phyloP scores from a whole-genome alignment of 2,797 vertebrate genomes.

The Adrianichthys oophorus region DNA sequence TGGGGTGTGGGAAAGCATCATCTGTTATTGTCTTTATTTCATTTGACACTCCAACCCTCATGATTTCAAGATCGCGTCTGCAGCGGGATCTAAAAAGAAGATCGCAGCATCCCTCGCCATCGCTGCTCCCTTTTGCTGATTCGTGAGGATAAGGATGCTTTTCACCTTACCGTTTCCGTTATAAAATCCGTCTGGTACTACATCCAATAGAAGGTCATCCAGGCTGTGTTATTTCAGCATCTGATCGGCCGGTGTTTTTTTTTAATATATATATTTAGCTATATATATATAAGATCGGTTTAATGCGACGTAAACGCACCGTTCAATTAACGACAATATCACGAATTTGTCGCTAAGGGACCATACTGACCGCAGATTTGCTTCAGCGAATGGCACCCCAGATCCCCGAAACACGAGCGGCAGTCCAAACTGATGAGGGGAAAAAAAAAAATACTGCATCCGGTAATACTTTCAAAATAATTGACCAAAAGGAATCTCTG shows the following conservation, averaged over 20 bases:
- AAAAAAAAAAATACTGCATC: not conserved
- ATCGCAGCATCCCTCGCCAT: not conserved
- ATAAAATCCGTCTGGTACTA: conserved; percentile 60
- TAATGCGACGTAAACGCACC: conserved; percentile 10
- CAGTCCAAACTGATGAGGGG: not conserved
- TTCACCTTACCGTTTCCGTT: conserved; percentile 71
- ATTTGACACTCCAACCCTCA: not conserved
- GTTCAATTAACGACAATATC: conserved; percentile 27
- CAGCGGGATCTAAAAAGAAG: not conserved
- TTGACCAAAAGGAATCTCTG: not conserved
- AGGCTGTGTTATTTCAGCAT: conserved; percentile 10
- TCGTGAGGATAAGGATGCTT: conserved; percentile 46
- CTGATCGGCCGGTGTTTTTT: not conserved
- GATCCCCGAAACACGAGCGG: conserved; percentile 5
- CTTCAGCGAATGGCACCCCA: conserved; percentile 29
- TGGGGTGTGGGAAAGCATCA: not conserved
- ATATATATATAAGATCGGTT: not conserved
- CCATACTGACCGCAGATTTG: conserved; percentile 46
- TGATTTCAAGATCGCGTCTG: not conserved
- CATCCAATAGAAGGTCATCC: conserved; percentile 75
- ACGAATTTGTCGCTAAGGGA: conserved; percentile 42
- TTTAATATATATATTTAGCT: not conserved
- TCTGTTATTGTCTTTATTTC: not conserved
- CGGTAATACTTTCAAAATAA: conserved; percentile 36
- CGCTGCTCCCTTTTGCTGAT: conserved; percentile 10